These are phyloP conservation scores for Sceliomorpha sp. DNA, from an alignment of 2,888 invertebrate species.

Conservation along the genomic window DNA sequence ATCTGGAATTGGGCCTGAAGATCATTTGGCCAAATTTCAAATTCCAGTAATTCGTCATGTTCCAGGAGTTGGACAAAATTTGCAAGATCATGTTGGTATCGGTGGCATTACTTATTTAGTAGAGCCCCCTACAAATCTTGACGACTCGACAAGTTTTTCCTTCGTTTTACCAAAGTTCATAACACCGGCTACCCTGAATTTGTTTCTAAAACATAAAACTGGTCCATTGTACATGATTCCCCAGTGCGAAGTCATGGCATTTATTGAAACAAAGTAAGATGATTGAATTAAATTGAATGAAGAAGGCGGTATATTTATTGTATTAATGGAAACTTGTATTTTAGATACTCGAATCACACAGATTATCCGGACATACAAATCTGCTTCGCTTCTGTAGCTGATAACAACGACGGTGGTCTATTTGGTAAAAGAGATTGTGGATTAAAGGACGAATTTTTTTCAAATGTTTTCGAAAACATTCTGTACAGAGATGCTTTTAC, in stretches of 20 bases:
- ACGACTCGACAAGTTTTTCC: constrained; percentile 81
- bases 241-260: constrained; percentile 89
- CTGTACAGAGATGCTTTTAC: constrained; percentile 86
- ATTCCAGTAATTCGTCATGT: constrained; percentile 84
- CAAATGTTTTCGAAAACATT: constrained; percentile 86
- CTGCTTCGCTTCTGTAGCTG: constrained; percentile 88
- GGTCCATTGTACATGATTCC: constrained; percentile 89
- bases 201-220: constrained; percentile 83
- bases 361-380: constrained; percentile 91
- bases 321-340: too few species aligned
- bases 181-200: constrained; percentile 83
- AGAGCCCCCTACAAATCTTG: constrained; percentile 82
- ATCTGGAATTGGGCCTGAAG: constrained; percentile 88
- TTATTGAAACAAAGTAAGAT: constrained; percentile 85
- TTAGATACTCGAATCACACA: constrained; percentile 83
- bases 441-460: constrained; percentile 85
- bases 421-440: constrained; percentile 87
- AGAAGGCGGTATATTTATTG: too few species aligned
- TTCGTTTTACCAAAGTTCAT: constrained; percentile 86
- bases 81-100: constrained; percentile 91
- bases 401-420: constrained; percentile 89
- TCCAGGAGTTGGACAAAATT: constrained; percentile 89
- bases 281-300: constrained; percentile 7
- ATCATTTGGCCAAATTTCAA: constrained; percentile 83
- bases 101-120: constrained; percentile 87